phyloP scores from a whole-genome alignment of 2,113 vertebrate species.

The Ramphastos sulfuratus region DNA sequence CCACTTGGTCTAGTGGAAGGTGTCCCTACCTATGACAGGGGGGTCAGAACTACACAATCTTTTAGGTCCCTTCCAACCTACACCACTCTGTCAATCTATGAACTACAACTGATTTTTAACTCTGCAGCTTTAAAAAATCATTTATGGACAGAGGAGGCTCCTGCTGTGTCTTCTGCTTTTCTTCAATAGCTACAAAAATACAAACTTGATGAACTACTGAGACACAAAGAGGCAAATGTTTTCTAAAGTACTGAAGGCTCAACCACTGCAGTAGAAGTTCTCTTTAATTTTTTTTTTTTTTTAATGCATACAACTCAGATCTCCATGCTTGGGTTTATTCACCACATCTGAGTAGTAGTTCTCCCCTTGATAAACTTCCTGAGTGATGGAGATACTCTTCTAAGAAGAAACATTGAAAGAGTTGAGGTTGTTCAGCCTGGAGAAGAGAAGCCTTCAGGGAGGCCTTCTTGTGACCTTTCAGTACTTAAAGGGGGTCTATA shows the following conservation, averaged over 20 bases:
- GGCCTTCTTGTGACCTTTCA: too few relatives aligned
- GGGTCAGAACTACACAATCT: too few relatives aligned
- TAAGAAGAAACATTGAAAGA: not conserved
- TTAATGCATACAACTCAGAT: not conserved
- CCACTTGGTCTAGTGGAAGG: too few relatives aligned
- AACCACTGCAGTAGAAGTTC: not conserved
- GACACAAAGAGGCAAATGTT: not conserved
- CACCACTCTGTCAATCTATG: too few relatives aligned
- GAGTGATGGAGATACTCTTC: not conserved
- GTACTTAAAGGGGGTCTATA: not conserved
- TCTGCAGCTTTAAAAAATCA: not conserved
- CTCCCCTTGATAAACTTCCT: not conserved
- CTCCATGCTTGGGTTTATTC: accelerated
- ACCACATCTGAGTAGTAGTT: not conserved
- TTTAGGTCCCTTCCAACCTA: too few relatives aligned
- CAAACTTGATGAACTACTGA: not conserved
- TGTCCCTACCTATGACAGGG: too few relatives aligned
- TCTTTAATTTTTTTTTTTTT: not conserved
- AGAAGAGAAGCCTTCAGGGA: too few relatives aligned
- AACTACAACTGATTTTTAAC: not conserved
- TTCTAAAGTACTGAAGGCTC: not conserved
- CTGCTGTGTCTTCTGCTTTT: not conserved
- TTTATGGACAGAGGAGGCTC: not conserved
- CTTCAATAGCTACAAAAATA: not conserved
- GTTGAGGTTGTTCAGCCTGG: too few relatives aligned